A percentile compares a stretch with the other conserved stretches of the same genome.
Evolutionary conservation across 2,113 vertebrate species (phyloP).

Genomic region (Dipodomys merriami): DNA sequence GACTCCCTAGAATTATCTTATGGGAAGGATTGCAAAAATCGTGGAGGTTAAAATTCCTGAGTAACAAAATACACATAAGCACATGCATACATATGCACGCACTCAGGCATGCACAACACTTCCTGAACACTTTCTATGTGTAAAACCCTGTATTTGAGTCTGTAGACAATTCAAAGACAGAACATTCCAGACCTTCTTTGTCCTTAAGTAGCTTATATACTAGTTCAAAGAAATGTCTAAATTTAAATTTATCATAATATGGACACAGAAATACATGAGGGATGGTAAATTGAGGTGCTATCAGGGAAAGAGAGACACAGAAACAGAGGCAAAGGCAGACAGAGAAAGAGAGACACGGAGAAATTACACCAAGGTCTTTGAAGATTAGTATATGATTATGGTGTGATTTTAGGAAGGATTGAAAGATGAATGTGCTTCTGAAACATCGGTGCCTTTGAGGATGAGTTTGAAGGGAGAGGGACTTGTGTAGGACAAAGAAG

Average conservation of each 20-base stretch:
- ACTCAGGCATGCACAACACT: background rate
- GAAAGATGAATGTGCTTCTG: background rate
- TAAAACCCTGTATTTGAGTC: background rate
- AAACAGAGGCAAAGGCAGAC: background rate
- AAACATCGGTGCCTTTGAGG: slow-evolving; percentile 11
- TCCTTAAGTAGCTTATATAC: background rate
- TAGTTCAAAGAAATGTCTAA: background rate
- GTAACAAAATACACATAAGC: background rate
- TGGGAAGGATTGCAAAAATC: slow-evolving; percentile 1
- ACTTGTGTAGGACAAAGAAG: background rate
- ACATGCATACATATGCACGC: background rate
- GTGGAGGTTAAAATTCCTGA: background rate
- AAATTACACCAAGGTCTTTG: background rate
- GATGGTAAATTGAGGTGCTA: background rate
- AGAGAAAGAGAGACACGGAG: background rate
- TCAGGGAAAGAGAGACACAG: background rate
- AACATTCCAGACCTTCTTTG: background rate
- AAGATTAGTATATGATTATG: background rate
- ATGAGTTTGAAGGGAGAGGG: background rate
- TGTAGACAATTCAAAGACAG: background rate
- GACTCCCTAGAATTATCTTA: background rate
- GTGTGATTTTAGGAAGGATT: background rate
- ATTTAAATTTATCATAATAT: background rate
- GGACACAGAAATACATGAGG: background rate
- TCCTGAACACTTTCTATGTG: background rate